Percentiles rank a stretch among this genome's conserved stretches.
Evolutionary conservation across 2,113 vertebrate genomes (phyloP).

Genomic region (Perca flavescens): DNA sequence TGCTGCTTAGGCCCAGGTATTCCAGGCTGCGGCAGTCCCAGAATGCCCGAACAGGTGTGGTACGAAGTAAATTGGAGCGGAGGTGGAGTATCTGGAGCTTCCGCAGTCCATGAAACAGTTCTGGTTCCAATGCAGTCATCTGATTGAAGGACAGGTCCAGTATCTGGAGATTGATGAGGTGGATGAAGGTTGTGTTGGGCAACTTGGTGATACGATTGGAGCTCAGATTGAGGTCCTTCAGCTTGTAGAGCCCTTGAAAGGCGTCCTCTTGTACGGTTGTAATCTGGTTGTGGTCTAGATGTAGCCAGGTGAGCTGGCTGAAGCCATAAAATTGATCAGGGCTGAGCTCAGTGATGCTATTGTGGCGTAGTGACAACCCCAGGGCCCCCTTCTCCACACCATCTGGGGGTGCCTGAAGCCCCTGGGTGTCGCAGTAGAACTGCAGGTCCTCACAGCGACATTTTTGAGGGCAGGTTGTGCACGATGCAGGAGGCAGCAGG

Average conservation of each 20-base stretch:
- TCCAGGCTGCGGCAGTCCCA: slow-evolving; percentile 99
- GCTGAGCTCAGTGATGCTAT: slow-evolving; percentile 95
- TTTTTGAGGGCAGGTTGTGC: slow-evolving; percentile 99
- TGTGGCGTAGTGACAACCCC: slow-evolving; percentile 98
- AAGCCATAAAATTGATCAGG: slow-evolving; percentile 98
- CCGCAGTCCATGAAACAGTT: slow-evolving; percentile 96
- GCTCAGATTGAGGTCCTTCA: slow-evolving; percentile 98
- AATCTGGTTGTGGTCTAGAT: slow-evolving; percentile 99
- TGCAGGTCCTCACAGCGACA: slow-evolving; percentile 99
- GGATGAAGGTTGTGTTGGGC: slow-evolving; percentile 99
- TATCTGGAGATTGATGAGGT: slow-evolving; percentile 99
- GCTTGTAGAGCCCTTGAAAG: slow-evolving; percentile 99
- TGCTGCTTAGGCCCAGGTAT: slow-evolving; percentile 98
- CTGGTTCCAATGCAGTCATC: slow-evolving; percentile 96
- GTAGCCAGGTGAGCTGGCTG: slow-evolving; percentile 98
- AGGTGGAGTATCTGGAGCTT: slow-evolving; percentile 98
- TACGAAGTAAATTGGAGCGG: slow-evolving; percentile 97
- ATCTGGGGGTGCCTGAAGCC: slow-evolving; percentile 97
- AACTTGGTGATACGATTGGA: slow-evolving; percentile 99
- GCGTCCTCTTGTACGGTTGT: slow-evolving; percentile 95
- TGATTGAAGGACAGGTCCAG: slow-evolving; percentile 99
- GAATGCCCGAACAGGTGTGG: slow-evolving; percentile 96
- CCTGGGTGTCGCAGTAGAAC: slow-evolving; percentile 99
- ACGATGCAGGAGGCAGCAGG: slow-evolving; percentile 95
- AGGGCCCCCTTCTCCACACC: slow-evolving; percentile 96